phyloP scores from a whole-genome alignment of 2,797 vertebrate genomes.

The Mus spretus region DNA sequence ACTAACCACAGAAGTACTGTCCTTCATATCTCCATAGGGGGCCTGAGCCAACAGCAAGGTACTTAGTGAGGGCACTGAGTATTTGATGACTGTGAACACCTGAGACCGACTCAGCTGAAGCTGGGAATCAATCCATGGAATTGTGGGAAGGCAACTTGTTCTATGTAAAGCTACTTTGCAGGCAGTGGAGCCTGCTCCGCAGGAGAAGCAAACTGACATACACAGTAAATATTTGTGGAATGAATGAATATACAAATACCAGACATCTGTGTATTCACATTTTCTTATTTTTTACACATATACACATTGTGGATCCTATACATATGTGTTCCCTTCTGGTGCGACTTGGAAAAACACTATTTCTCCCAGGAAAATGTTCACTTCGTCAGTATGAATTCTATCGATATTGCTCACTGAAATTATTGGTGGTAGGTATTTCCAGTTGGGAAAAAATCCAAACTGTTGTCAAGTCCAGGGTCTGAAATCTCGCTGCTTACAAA shows the following conservation, averaged over 20 bases:
- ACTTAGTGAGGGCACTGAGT: rapidly evolving
- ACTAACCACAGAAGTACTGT: rapidly evolving
- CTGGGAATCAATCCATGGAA: too few species aligned
- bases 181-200: background rate
- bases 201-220: background rate
- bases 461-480: background rate
- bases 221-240: conserved; percentile 35
- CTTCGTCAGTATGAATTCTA: background rate
- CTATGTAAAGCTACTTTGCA: background rate
- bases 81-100: background rate
- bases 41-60: rapidly evolving
- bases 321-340: conserved; percentile 57
- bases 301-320: background rate
- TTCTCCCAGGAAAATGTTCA: background rate
- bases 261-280: conserved; percentile 42
- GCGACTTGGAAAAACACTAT: background rate
- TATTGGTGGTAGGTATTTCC: background rate
- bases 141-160: background rate
- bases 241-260: background rate
- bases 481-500: background rate
- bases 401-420: background rate
- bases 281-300: conserved; percentile 42
- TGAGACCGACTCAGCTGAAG: background rate
- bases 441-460: background rate
- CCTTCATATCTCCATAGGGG: background rate